Evolutionary conservation across 2,113 vertebrate species (phyloP), one percentile per base, ranked within the genome.

Genomic region (Periophthalmodon schlosseri): DNA sequence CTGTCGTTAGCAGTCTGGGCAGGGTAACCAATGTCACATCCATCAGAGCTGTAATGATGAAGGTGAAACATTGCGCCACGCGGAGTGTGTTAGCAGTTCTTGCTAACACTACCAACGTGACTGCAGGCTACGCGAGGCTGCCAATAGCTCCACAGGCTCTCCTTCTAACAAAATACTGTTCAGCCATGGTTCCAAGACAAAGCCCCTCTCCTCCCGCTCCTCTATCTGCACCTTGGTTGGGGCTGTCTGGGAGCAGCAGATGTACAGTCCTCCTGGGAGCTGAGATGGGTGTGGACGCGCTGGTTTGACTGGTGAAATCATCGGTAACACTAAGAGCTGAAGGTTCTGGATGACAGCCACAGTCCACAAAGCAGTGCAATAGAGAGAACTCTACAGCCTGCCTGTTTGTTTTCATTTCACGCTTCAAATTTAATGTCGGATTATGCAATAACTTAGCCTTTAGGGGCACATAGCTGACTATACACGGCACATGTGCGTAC

Each of bases 241-340:
- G 73, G 66, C 66, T 75, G 75, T 85, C 78, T 80, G 83, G 64
- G 69, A 77, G 81, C 54, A 77, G 83, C 80, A 87, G 86, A 88
- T 76, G 82, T 69, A 77, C 78, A 70, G 70, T 76, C 74, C 84
- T 81, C 82, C 46, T 5, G 91, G 79, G 89, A 81, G 63, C 1
- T 15, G 50, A 74, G 78, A 84, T 83, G 89, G 91, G 88, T 80
- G 86, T 86, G 76, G 83, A 36, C 75, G 49, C 78, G 67, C 74
- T 80, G 75, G 78, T 66, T 50, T 56, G 74, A 80, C 82, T 83
- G 83, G 84, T 91, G 83, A 90, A 84, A 89, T 90, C 88, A 87
- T 79, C 72, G 72, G 72, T 78, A 80, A 85, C 79, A 75, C 81
- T 64, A 79, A 64, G 78, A n/a, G 77, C 73, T 70, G 78, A 52